Evolutionary conservation across 2,113 vertebrate genomes (phyloP).

Genomic region (Limanda limanda): DNA sequence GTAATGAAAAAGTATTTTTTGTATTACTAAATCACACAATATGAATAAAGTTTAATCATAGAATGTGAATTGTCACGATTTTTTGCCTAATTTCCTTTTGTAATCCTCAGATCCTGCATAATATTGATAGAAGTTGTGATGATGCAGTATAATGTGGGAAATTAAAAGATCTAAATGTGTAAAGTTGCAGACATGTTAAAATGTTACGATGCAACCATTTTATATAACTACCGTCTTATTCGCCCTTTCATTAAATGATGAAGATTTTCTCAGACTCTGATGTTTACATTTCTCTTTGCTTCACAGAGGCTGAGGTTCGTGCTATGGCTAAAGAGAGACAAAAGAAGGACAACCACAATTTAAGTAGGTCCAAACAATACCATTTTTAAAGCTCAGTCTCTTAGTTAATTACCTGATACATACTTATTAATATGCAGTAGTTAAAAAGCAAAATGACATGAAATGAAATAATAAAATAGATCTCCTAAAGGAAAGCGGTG

Average conservation of each 20-base stretch:
- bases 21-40: constrained; percentile 75
- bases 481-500: background rate
- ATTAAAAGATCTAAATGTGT: background rate
- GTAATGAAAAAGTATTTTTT: constrained; percentile 46
- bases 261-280: background rate
- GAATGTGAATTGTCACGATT: background rate
- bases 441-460: background rate
- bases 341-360: constrained; percentile 96
- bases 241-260: background rate
- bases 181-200: background rate
- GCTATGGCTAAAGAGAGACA: constrained; percentile 90
- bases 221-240: background rate
- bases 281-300: constrained; percentile 6
- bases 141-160: background rate
- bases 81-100: too few species aligned
- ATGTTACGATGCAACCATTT: background rate
- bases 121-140: background rate
- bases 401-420: background rate
- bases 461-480: constrained; percentile 1
- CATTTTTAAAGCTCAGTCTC: background rate
- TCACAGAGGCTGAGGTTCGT: constrained; percentile 77
- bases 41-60: constrained; percentile 26
- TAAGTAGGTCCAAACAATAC: constrained; percentile 85
- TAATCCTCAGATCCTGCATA: background rate
- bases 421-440: background rate